These are phyloP conservation scores for Halictus ligatus DNA, from an alignment of 2,888 invertebrate species.

Conservation along the genomic window DNA sequence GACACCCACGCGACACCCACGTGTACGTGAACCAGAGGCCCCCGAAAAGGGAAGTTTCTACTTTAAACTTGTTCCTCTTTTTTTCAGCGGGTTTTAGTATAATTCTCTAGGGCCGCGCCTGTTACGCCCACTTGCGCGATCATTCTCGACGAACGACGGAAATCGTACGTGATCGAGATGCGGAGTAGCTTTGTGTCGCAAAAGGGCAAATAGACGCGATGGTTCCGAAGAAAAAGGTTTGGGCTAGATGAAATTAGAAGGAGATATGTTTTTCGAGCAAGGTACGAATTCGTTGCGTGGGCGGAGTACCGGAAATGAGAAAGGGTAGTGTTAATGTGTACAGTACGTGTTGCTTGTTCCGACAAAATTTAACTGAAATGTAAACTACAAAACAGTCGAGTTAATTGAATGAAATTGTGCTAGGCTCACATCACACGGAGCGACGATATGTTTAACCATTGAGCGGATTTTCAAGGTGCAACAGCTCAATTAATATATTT, in stretches of 20 bases:
- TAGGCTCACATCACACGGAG: not conserved
- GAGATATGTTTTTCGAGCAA: not conserved
- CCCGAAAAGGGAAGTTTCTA: not conserved
- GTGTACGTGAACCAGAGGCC: not conserved
- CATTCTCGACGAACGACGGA: not conserved
- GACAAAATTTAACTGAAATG: not conserved
- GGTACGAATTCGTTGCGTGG: not conserved
- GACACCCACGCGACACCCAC: not conserved
- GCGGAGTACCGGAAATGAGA: not conserved
- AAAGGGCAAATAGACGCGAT: not conserved
- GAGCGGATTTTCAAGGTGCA: not conserved
- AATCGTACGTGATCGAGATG: not conserved
- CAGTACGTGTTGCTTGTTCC: not conserved
- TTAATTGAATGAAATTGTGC: not conserved
- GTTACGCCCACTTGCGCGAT: not conserved
- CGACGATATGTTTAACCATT: not conserved
- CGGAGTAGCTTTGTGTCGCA: not conserved
- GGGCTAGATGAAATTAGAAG: not conserved
- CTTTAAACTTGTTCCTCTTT: not conserved
- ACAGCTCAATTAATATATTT: not conserved
- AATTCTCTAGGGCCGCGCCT: not conserved
- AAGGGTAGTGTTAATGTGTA: not conserved
- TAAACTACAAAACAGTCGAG: not conserved
- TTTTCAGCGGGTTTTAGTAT: not conserved
- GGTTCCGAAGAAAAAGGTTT: not conserved